A percentile compares a stretch with the other conserved stretches of the same genome.
These are phyloP conservation scores for Diuraphis noxia DNA, from an alignment of 1,140 invertebrate species.

Conservation along the genomic window DNA sequence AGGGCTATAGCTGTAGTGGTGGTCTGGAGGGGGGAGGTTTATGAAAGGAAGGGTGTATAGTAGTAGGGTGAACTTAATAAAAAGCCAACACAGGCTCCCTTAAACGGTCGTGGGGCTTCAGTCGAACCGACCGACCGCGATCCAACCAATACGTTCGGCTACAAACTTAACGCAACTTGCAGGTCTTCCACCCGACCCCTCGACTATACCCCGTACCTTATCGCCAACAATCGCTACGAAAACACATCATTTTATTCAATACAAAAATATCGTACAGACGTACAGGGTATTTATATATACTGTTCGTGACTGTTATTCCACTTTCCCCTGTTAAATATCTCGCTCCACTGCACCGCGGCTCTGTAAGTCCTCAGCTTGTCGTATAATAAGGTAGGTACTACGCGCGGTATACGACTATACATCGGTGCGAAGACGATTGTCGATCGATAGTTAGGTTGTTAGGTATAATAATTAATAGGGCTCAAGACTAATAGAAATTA, in stretches of 20 bases:
- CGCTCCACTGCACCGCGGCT: not conserved
- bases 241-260: slow-evolving; percentile 50
- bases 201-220: slow-evolving; percentile 21
- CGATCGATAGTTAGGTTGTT: not conserved
- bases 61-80: slow-evolving; percentile 49
- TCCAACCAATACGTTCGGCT: slow-evolving; percentile 49
- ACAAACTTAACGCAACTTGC: slow-evolving; percentile 52
- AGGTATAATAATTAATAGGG: not conserved
- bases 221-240: slow-evolving; percentile 41
- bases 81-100: slow-evolving; percentile 45
- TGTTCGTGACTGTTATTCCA: not conserved
- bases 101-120: slow-evolving; percentile 34
- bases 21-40: not conserved
- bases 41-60: slow-evolving; percentile 12
- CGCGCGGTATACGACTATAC: not conserved
- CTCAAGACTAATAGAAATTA: too few relatives aligned
- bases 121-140: slow-evolving; percentile 39
- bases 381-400: too few relatives aligned
- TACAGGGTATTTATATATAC: not conserved
- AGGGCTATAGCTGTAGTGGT: not conserved
- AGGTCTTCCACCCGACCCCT: slow-evolving; percentile 30
- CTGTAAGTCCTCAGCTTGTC: not conserved
- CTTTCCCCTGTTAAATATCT: not conserved
- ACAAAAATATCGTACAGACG: not conserved
- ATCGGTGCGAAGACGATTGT: not conserved